Percentiles rank a stretch among this genome's conserved stretches.
Evolutionary conservation across 2,888 invertebrate genomes (phyloP).

Genomic region (Sinopyrophorus schimmeli): DNA sequence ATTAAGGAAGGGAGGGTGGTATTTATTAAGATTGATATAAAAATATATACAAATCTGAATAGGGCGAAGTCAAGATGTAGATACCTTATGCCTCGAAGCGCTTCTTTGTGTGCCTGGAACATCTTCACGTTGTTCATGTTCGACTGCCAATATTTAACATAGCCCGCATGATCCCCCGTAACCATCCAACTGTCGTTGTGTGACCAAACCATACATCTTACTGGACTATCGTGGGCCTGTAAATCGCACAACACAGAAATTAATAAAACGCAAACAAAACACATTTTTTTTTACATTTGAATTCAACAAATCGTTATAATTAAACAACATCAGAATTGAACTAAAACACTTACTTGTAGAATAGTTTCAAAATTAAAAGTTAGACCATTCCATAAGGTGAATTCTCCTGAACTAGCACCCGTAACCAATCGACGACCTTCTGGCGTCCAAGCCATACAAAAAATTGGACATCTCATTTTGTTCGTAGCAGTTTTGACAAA

Average conservation of each 20-base stretch:
- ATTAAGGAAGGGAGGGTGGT: constrained; percentile 45
- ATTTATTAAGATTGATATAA: constrained; percentile 50
- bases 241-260: constrained; percentile 33
- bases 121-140: constrained; percentile 99
- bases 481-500: constrained; percentile 99
- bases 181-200: constrained; percentile 99
- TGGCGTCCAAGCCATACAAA: constrained; percentile 99
- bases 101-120: constrained; percentile 99
- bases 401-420: constrained; percentile 98
- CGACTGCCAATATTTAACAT: constrained; percentile 99
- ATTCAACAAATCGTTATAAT: background rate
- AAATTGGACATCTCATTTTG: constrained; percentile 99
- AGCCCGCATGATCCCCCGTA: constrained; percentile 97
- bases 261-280: constrained; percentile 13
- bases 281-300: too few species aligned
- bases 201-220: constrained; percentile 99
- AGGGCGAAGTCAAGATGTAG: constrained; percentile 55
- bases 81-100: constrained; percentile 97
- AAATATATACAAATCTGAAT: constrained; percentile 49
- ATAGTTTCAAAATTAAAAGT: constrained; percentile 99
- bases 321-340: background rate
- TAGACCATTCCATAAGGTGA: constrained; percentile 98
- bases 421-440: constrained; percentile 97
- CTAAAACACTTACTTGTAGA: constrained; percentile 73
- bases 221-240: constrained; percentile 98